phyloP scores from a whole-genome alignment of 1,140 invertebrate species.

The Pseudomyrmex flavicornis region DNA sequence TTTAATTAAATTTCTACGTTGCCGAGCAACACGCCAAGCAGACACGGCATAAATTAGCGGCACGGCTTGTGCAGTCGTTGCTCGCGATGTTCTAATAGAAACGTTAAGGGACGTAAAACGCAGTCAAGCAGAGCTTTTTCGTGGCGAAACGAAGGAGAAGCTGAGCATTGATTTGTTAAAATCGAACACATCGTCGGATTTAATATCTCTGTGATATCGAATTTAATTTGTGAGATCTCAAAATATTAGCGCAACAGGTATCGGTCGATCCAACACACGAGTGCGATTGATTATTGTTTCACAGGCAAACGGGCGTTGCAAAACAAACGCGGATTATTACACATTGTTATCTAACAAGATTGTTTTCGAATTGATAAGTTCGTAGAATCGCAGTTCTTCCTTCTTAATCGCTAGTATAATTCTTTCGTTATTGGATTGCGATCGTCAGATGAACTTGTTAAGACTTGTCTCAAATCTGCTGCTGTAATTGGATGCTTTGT shows the following conservation, averaged over 20 bases:
- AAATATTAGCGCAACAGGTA: conserved; percentile 62
- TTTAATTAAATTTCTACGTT: conserved; percentile 56
- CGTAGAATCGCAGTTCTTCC: not conserved
- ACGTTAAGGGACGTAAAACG: conserved; percentile 43
- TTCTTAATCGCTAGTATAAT: conserved; percentile 12
- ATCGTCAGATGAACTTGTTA: conserved; percentile 54
- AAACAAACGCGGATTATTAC: conserved; percentile 30
- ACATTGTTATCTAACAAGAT: conserved; percentile 21
- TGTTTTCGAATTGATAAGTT: not conserved
- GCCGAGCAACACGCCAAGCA: conserved; percentile 19
- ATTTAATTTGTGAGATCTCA: conserved; percentile 42
- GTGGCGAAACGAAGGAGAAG: not conserved
- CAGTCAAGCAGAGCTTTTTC: conserved; percentile 14
- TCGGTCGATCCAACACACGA: conserved; percentile 29
- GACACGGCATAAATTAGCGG: conserved; percentile 41
- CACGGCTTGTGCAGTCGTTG: conserved; percentile 21
- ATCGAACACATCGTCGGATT: conserved; percentile 24
- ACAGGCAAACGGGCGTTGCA: not conserved
- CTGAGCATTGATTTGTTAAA: conserved; percentile 4
- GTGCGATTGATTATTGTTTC: conserved; percentile 48
- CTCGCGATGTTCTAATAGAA: conserved; percentile 17
- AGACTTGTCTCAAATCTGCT: conserved; percentile 52
- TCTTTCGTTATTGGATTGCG: conserved; percentile 24
- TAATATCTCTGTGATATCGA: conserved; percentile 6
- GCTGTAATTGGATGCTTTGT: conserved; percentile 56